phyloP scores from a whole-genome alignment of 1,140 invertebrate species.

The Zaprionus inermis region DNA sequence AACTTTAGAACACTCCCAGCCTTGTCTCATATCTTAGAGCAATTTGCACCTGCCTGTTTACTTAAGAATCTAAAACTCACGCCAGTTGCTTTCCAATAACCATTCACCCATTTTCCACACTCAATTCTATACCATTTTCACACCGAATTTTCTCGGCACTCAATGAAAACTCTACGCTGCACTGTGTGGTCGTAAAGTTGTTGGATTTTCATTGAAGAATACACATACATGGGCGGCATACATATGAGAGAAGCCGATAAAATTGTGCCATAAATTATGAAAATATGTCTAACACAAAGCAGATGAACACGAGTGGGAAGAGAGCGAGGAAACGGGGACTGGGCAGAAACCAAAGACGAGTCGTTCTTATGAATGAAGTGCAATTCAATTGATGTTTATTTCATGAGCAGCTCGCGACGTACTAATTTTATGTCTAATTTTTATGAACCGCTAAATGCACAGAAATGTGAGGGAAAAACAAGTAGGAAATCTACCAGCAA shows the following conservation, averaged over 20 bases:
- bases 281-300: conserved; percentile 2
- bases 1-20: not conserved
- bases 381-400: conserved; percentile 71
- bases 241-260: not conserved
- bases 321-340: not conserved
- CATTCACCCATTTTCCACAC: not conserved
- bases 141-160: conserved; percentile 1
- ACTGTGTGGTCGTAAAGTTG: conserved; percentile 10
- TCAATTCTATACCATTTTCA: conserved; percentile 6
- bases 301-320: not conserved
- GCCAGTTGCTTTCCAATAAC: not conserved
- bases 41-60: not conserved
- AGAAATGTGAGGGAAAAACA: conserved; percentile 35
- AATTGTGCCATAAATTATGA: conserved; percentile 24
- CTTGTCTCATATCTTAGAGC: not conserved
- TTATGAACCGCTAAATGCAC: conserved; percentile 67
- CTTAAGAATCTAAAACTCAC: not conserved
- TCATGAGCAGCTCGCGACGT: conserved; percentile 36
- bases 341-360: not conserved
- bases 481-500: too few species aligned
- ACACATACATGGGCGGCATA: not conserved
- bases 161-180: conserved; percentile 3
- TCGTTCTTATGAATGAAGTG: conserved; percentile 64
- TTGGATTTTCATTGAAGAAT: conserved; percentile 34
- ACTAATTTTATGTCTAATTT: conserved; percentile 75